Conservation (phyloP, 2,113 vertebrate species). For the Calypte anna region DNA sequence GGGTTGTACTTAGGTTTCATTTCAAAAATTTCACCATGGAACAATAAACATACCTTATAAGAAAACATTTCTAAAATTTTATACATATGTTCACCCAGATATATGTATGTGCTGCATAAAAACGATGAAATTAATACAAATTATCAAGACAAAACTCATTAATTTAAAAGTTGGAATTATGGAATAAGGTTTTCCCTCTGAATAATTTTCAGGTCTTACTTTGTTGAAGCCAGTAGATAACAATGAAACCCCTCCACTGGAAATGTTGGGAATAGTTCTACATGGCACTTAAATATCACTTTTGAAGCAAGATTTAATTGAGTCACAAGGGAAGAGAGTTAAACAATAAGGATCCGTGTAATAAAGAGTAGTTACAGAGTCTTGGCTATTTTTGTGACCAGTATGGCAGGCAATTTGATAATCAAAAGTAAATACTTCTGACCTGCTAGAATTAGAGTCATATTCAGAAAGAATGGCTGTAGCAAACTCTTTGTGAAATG, state of each 20-base stretch:
- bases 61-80: not conserved
- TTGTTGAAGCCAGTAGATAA: not conserved
- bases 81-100: not conserved
- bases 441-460: not conserved
- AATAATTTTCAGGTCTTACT: not conserved
- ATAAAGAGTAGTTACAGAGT: not conserved
- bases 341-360: not conserved
- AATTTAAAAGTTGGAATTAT: not conserved
- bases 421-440: not conserved
- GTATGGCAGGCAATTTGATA: not conserved
- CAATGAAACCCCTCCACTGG: not conserved
- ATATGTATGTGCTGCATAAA: not conserved
- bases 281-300: not conserved
- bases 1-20: not conserved
- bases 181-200: not conserved
- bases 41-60: not conserved
- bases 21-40: not conserved
- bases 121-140: not conserved
- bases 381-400: not conserved
- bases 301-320: not conserved
- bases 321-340: not conserved
- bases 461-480: not conserved
- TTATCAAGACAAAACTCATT: not conserved
- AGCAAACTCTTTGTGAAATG: not conserved
- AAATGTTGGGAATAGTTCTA: not conserved